Conservation (phyloP, 2,113 vertebrate genomes). For the Phyllostomus hastatus region DNA sequence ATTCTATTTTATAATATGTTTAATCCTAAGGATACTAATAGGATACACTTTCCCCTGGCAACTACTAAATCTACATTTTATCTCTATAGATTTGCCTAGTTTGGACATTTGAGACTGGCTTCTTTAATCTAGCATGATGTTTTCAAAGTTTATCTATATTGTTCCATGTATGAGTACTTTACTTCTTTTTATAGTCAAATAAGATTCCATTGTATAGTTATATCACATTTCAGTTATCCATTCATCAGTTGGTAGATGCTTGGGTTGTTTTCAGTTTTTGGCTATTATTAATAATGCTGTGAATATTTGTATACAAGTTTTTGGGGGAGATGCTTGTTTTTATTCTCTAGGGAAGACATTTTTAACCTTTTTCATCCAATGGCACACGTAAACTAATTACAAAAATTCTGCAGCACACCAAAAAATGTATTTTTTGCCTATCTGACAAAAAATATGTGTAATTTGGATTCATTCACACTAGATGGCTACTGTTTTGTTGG, state of each 20-base stretch:
- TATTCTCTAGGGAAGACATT: not conserved
- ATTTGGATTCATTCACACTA: not conserved
- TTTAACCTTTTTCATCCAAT: not conserved
- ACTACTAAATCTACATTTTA: not conserved
- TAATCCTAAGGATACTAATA: not conserved
- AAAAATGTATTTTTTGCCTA: not conserved
- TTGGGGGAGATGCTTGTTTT: not conserved
- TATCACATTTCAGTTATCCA: not conserved
- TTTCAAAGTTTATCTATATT: not conserved
- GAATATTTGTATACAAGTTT: not conserved
- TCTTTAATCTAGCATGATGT: not conserved
- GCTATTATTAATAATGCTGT: not conserved
- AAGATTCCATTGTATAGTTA: not conserved
- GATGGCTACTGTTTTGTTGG: not conserved
- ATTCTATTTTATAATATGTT: slow-evolving; percentile 5
- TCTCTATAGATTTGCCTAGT: not conserved
- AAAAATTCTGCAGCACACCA: not conserved
- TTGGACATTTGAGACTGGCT: not conserved
- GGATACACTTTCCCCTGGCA: not conserved
- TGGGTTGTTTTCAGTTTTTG: not conserved
- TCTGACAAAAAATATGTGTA: not conserved
- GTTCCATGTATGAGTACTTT: not conserved
- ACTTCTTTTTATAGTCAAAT: not conserved
- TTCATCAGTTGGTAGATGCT: not conserved
- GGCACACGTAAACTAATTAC: not conserved